Percentiles rank a stretch among this genome's conserved stretches.
These are phyloP conservation scores for Parnassius smintheus DNA, from an alignment of 2,888 invertebrate genomes.

Conservation along the genomic window DNA sequence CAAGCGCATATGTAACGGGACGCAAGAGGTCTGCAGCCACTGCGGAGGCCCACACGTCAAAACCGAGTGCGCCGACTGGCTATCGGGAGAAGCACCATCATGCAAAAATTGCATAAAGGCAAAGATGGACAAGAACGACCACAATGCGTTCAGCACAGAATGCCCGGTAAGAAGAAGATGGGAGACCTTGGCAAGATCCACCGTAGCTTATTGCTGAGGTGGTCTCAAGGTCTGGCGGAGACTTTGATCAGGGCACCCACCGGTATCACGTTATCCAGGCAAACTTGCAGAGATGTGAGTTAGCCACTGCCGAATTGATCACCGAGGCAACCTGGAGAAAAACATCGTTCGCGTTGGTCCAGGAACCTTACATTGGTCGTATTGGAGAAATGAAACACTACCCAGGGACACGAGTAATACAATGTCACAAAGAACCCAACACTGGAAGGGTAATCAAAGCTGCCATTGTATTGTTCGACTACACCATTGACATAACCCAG, in stretches of 20 bases:
- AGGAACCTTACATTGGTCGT: neutral
- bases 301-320: neutral
- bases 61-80: neutral
- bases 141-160: no score
- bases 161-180: neutral
- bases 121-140: neutral
- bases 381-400: no score
- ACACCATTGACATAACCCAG: neutral
- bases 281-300: neutral
- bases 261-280: neutral
- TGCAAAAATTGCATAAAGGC: neutral
- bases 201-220: constrained; percentile 1
- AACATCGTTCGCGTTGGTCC: neutral
- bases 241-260: no score
- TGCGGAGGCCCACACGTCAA: neutral
- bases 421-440: no score
- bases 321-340: neutral
- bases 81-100: neutral
- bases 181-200: neutral
- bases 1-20: no score
- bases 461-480: constrained; percentile 22
- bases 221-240: neutral
- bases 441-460: constrained; percentile 10
- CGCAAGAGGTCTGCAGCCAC: neutral
- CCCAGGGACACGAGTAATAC: no score